Percentiles rank a stretch among this genome's conserved stretches.
Evolutionary conservation across 2,888 invertebrate species (phyloP).

Genomic region (Hyppa rectilinea): DNA sequence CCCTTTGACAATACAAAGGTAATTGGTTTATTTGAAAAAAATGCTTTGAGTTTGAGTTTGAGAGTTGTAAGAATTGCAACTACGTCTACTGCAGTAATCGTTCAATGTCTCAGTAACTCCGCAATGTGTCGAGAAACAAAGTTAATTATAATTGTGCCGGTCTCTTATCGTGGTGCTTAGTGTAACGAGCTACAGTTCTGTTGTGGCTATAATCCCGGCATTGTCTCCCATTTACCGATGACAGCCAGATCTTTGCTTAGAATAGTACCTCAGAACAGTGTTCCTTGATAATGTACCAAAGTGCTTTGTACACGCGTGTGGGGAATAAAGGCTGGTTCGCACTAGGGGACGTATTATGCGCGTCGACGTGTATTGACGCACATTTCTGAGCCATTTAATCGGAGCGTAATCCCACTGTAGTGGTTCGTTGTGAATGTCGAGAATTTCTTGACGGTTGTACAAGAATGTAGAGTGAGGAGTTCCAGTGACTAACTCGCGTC

Average conservation of each 20-base stretch:
- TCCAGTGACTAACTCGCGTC: conserved; percentile 2
- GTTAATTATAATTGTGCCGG: conserved; percentile 56
- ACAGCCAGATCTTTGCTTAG: conserved; percentile 44
- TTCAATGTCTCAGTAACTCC: conserved; percentile 34
- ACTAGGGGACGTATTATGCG: conserved; percentile 36
- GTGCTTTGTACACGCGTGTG: conserved; percentile 46
- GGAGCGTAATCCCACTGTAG: conserved; percentile 32
- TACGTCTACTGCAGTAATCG: conserved; percentile 19
- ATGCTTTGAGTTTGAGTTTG: no score
- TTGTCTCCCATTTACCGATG: conserved; percentile 66
- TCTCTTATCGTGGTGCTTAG: conserved; percentile 48
- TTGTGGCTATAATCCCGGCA: conserved; percentile 66
- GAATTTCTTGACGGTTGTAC: conserved; percentile 20
- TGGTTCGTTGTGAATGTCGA: conserved; percentile 17
- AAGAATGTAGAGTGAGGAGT: background rate
- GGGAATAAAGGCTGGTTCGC: conserved; percentile 46
- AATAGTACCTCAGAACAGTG: conserved; percentile 43
- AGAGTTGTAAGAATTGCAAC: conserved; percentile 9
- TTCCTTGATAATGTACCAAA: conserved; percentile 63
- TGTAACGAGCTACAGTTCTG: conserved; percentile 57
- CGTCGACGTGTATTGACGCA: conserved; percentile 40
- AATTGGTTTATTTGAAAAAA: no score
- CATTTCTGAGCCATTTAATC: conserved; percentile 56
- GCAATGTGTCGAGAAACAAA: conserved; percentile 42
- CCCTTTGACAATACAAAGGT: no score